These are phyloP conservation scores for Bombus confusus DNA, from an alignment of 1,140 invertebrate species.

Conservation along the genomic window DNA sequence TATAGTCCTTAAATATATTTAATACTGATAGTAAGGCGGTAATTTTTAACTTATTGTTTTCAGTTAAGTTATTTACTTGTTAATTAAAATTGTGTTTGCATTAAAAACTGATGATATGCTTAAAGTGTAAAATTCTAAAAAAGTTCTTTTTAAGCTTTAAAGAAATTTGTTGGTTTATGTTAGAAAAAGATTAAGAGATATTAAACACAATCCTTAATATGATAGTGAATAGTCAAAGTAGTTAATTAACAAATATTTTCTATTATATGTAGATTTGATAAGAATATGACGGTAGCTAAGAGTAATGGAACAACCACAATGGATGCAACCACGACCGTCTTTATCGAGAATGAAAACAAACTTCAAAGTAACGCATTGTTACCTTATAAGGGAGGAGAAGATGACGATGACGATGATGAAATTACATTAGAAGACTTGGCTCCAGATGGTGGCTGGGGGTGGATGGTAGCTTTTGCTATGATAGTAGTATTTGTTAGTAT, in stretches of 20 bases:
- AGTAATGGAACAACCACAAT: conserved; percentile 17
- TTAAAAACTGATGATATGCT: too few species aligned
- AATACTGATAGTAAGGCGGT: too few species aligned
- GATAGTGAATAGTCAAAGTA: not conserved
- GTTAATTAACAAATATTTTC: not conserved
- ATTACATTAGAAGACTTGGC: conserved; percentile 75
- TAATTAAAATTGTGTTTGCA: not conserved
- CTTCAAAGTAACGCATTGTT: not conserved
- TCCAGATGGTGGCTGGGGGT: conserved; percentile 85
- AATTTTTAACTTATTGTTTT: not conserved
- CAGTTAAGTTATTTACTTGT: too few species aligned
- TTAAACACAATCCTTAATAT: not conserved
- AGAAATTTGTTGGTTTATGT: not conserved
- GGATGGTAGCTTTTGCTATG: conserved; percentile 83
- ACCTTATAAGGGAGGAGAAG: conserved; percentile 18
- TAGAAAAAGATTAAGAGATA: not conserved
- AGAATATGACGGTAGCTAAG: conserved; percentile 50
- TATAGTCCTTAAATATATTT: not conserved
- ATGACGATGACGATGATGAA: conserved; percentile 55
- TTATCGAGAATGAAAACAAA: conserved; percentile 46
- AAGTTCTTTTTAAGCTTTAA: too few species aligned
- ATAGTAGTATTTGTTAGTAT: conserved; percentile 79
- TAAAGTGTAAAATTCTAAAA: too few species aligned
- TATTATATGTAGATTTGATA: not conserved
- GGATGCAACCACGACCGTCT: not conserved